Evolutionary conservation across 35 echinoderm and acorn worm species (phyloP), one percentile per base, ranked within the genome.

Genomic region (Stichopus chloronotus): DNA sequence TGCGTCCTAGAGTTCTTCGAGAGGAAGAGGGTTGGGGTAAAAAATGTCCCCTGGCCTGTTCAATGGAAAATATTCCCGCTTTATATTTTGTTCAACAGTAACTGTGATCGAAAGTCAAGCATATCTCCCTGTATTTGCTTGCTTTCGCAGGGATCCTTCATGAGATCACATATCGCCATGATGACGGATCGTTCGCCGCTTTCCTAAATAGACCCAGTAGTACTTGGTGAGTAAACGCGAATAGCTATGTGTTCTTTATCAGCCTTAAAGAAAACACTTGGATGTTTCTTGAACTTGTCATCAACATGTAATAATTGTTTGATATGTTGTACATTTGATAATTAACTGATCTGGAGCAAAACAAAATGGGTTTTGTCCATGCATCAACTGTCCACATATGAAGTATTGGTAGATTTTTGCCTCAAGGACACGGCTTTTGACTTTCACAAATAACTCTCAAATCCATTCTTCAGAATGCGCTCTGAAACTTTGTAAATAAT

Each of bases 201-300:
- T 89, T 59, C 19, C 57, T 54, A 0, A 0, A 5, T 54, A 89
- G 63, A 53, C 0, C 12, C 5, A 54, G 87, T 55, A 89, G 87
- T 25, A 89, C 87, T 9, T 88, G 87, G 87, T 88, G 17, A 24
- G 87, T 85, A 59, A 10, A 1, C 56, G 6, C 56, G 22, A 84
- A 43, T 43, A 43, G 30, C 25, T 83, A 83, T 14, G 23, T 12
- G 53, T 7, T 9, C 5, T 83, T 83, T 25, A 11, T 55, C 16
- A 76, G 24, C 13, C 24, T 76, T 76, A 76, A 8, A 16, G 24
- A 5, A 6, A 76, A 12, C 11, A 76, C 30, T 43, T 43, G 3
- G 30, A 43, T 43, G 30, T 43, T 43, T 43, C 30, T 43, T 43
- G 1, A 43, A 43, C 30, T 43, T 19, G n/a, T 11, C 72, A 7